A percentile compares a stretch with the other conserved stretches of the same genome.
phyloP scores from a whole-genome alignment of 2,113 vertebrate genomes.

The Psammodynastes pulverulentus region DNA sequence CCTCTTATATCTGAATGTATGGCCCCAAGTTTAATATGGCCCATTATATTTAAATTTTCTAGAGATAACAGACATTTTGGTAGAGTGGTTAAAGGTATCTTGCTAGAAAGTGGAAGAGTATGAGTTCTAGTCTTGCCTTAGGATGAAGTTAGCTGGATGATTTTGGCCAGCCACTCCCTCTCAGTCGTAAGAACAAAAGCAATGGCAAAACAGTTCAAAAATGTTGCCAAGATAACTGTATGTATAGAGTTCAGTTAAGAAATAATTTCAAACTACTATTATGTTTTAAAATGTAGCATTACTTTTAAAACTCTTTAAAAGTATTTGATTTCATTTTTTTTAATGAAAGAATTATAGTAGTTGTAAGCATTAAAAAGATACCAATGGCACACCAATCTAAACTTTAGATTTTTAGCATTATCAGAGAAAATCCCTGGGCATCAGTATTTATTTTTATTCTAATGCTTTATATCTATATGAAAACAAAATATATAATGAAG shows the following conservation, averaged over 20 bases:
- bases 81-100: not conserved
- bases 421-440: no score
- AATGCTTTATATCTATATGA: no score
- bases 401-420: no score
- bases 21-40: not conserved
- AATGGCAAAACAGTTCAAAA: not conserved
- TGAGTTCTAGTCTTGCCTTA: not conserved
- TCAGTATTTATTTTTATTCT: no score
- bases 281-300: not conserved
- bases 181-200: not conserved
- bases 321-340: not conserved
- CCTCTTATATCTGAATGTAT: not conserved
- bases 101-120: not conserved
- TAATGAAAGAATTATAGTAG: not conserved
- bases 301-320: not conserved
- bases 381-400: no score
- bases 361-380: not conserved
- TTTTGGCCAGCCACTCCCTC: not conserved
- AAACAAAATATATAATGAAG: no score
- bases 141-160: not conserved
- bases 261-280: not conserved
- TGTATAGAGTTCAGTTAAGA: not conserved
- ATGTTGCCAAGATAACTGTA: not conserved
- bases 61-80: not conserved
- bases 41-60: not conserved